Evolutionary conservation across 2,888 invertebrate genomes (phyloP), one percentile per base, ranked within the genome.

Genomic region (Pseudococcus jackbeardsleyi): DNA sequence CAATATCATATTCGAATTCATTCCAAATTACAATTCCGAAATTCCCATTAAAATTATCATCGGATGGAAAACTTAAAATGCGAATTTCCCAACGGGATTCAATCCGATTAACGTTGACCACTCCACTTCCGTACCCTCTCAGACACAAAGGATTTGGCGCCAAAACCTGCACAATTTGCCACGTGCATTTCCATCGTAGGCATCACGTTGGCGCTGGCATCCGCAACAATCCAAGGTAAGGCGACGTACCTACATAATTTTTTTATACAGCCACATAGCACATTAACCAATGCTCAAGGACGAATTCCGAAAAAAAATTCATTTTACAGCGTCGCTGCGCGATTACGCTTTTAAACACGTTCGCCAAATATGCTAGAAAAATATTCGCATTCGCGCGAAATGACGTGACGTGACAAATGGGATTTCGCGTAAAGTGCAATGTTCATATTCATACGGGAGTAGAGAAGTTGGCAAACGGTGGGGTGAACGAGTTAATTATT

Each of bases 401-500:
- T 42, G 42, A 42, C 42, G 22, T 33, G 72, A 82, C 79, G 46
- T 82, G 79, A 82, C 79, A 46, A 82, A 82, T 82, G 46, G 79
- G 79, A 42, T 82, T 46, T n/a, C n/a, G 79, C 79, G 79, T n/a
- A 46, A 82, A 46, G 19, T 82, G 79, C 79, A 82, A 82, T 26
- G 46, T 46, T 82, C 46, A 12, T 82, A 42, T 46, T 82, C 79
- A 82, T 46, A 82, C 79, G 79, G 46, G 79, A 82, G 79, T 82
- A 46, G 46, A 19, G 12, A 9, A 77, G 39, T 46, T 82, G 22
- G 46, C 79, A 54, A 84, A 84, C 54, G 39, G 85, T 85, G 85
- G 85, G 85, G 85, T 85, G 64, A 64, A 85, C 85, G 64, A 85
- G 85, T 85, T 85, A 85, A 85, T 85, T 85, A 85, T 85, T 85